phyloP scores from a whole-genome alignment of 1,140 invertebrate species.

The Pararge aegeria region DNA sequence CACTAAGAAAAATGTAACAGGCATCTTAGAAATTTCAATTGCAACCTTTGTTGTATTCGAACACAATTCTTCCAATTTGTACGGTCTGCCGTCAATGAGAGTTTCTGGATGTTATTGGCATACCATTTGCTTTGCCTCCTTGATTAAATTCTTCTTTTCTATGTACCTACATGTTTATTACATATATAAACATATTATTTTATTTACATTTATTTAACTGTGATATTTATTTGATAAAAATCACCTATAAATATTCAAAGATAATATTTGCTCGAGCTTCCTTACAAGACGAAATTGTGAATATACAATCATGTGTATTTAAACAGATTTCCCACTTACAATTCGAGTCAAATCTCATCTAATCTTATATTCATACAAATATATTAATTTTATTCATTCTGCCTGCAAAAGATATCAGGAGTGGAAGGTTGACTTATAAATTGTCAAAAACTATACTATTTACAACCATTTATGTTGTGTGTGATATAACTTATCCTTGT shows the following conservation, averaged over 20 bases:
- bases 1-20: slow-evolving; percentile 69
- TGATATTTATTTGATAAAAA: no score
- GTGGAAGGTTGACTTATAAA: no score
- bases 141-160: slow-evolving; percentile 69
- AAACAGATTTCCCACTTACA: no score
- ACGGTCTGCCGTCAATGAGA: slow-evolving; percentile 61
- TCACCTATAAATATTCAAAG: neutral
- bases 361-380: no score
- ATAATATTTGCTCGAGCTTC: no score
- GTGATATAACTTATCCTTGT: neutral
- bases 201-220: no score
- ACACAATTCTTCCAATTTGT: slow-evolving; percentile 66
- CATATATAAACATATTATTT: neutral
- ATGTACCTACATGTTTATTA: neutral
- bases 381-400: no score
- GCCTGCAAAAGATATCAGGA: no score
- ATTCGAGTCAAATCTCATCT: no score
- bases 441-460: no score
- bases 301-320: no score
- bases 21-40: slow-evolving; percentile 77
- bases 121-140: slow-evolving; percentile 52
- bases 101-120: slow-evolving; percentile 65
- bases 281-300: no score
- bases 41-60: slow-evolving; percentile 66
- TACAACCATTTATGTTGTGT: neutral